Base-by-base conservation (phyloP, 1,140 invertebrate species). In the Zaprionus gabonicus region DNA sequence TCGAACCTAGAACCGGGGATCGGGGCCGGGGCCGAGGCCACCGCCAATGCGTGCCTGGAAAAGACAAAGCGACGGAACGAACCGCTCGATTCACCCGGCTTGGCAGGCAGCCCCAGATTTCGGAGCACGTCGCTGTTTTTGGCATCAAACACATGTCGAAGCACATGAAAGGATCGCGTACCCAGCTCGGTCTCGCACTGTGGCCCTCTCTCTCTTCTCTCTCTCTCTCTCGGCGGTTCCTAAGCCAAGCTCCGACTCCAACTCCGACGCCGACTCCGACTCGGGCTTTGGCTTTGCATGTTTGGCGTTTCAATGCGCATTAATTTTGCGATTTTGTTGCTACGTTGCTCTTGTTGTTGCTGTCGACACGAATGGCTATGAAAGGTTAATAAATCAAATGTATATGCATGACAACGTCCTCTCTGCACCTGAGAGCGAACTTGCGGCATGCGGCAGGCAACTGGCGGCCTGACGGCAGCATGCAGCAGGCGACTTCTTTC, bases 351-450 rank as follows among this genome's bases (percentile, higher is more conserved):
- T 73, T 81, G 82, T 86, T 85, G 82, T 85, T 87, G 75, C 71
- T 59, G 84, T 87, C 84, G 84, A 87, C 84, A 87, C 84, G 84
- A 87, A 87, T 87, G 84, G 84, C 84, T 88, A 87, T 81, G 84
- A 87, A 81, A 87, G 84, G 84, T 87, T 87, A 87, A 87, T 87
- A 87, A 87, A 87, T 87, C 84, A 87, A 87, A 87, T 87, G 78
- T 78, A 88, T 87, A 81, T 87, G 85, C 84, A 83, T 80, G 78
- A 81, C 82, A 78, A 63, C 73, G 57, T 85, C 46, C 17, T 51
- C 46, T 25, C 73, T 87, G 83, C 83, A 88, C 83, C 84, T 88
- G 81, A 88, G 81, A 56, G 71, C 41, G 57, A 67, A 38, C 57
- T 55, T 66, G 36, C 63, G 63, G 63, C 46, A 51, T 51, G 65